Evolutionary conservation across 2,797 vertebrate genomes (phyloP), one percentile per base, ranked within the genome.

Genomic region (Pyrocephalus nanus): DNA sequence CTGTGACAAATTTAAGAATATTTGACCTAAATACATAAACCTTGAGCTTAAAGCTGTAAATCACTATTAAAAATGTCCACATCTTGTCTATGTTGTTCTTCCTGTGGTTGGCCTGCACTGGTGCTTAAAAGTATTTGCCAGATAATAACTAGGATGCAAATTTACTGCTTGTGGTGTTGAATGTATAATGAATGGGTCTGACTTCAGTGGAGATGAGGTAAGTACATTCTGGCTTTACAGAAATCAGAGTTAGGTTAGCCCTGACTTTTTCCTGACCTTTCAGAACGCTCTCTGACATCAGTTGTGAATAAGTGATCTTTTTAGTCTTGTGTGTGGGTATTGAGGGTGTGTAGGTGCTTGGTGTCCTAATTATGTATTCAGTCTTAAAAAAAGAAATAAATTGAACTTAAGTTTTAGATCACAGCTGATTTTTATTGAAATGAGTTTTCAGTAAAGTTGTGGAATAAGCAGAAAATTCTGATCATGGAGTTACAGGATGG

Each of bases 371-470:
- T 27, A 8, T 34, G 7, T 69, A 42, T 17, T 53, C 6, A 42
- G 16, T 15, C 38, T 73, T 50, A 6, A 55, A 64, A 69, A 40
- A 34, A 19, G 2, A 6, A 2, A 20, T 16, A 36, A 12, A 13
- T 6, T 5, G 4, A 65, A 26, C 34, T 50, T 23, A 12, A 45
- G 36, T 36, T 81, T 75, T 69, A 53, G 23, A 88, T 58, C 17
- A 29, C 54, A 78, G 11, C 40, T 91, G 45, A 40, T 76, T 77
- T 78, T 42, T 76, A 50, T 92, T 79, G 57, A 66, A 82, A 67
- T 66, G 25, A 5, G 2, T 76, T 95, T 91, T 90, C 67, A 75
- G 1, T 74, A 69, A 61, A 69, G 14, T 25, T 1, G 1, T 75
- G 0, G 2, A 79, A 73, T 60, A 80, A 88, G 40, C 40, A 58